These are phyloP conservation scores for Hermetia illucens DNA, from an alignment of 1,140 invertebrate genomes.

Conservation along the genomic window DNA sequence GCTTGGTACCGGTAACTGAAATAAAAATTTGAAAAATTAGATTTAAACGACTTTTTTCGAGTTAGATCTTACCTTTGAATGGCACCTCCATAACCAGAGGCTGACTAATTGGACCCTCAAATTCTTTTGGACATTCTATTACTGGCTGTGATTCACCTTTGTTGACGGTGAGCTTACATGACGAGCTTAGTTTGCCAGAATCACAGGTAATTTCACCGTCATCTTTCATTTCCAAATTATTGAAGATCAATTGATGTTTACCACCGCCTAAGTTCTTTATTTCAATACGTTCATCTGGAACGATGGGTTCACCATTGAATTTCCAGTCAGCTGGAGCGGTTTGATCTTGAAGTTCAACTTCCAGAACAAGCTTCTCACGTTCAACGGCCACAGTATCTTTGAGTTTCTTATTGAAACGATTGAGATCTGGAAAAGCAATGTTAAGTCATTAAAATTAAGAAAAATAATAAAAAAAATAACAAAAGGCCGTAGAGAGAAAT, in stretches of 20 bases:
- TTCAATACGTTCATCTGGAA: constrained; percentile 62
- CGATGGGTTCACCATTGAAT: constrained; percentile 79
- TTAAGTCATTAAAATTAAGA: constrained; percentile 4
- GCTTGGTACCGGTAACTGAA: constrained; percentile 70
- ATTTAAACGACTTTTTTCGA: not conserved
- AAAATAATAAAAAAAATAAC: constrained; percentile 1
- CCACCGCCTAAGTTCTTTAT: constrained; percentile 84
- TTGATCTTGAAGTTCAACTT: constrained; percentile 88
- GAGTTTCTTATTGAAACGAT: constrained; percentile 92
- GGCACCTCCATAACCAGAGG: constrained; percentile 78
- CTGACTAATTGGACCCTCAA: constrained; percentile 64
- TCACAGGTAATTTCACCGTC: constrained; percentile 75
- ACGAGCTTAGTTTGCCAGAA: constrained; percentile 63
- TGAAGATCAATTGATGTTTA: constrained; percentile 81
- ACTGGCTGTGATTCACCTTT: constrained; percentile 72
- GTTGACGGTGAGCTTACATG: constrained; percentile 68
- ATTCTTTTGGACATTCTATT: constrained; percentile 64
- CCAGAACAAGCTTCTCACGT: constrained; percentile 75
- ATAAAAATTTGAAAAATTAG: constrained; percentile 9
- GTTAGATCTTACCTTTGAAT: constrained; percentile 58
- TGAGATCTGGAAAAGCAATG: constrained; percentile 54
- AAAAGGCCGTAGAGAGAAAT: not conserved
- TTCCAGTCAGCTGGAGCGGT: constrained; percentile 87
- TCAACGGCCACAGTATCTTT: constrained; percentile 85
- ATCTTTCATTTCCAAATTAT: constrained; percentile 63